Evolutionary conservation across 2,797 vertebrate genomes (phyloP).

Genomic region (Erpetoichthys calabaricus): DNA sequence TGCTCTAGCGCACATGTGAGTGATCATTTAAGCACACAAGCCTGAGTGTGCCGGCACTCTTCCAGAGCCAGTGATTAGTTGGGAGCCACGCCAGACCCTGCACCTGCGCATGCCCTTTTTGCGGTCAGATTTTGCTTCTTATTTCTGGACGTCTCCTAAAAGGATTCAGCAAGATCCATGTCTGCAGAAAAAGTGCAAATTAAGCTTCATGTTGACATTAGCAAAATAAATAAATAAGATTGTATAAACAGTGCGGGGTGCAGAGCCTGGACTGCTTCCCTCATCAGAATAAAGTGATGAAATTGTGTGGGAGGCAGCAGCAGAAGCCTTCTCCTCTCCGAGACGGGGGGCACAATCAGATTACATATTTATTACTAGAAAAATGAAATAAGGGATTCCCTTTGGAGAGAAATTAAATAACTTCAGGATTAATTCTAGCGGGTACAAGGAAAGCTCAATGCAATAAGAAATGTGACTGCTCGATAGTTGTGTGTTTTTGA

Average conservation of each 20-base stretch:
- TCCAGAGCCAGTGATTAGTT: too few relatives aligned
- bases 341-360: not conserved
- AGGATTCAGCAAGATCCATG: too few relatives aligned
- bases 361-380: constrained; percentile 4
- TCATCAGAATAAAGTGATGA: constrained; percentile 1
- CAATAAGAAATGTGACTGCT: not conserved
- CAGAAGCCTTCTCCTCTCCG: not conserved
- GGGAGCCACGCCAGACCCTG: too few relatives aligned
- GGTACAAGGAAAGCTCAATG: not conserved
- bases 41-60: too few relatives aligned
- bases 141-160: too few relatives aligned
- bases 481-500: not conserved
- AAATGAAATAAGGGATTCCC: constrained; percentile 5
- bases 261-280: too few relatives aligned
- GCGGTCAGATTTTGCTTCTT: too few relatives aligned
- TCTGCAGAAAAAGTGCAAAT: constrained; percentile 1
- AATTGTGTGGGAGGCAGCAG: not conserved
- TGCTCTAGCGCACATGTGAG: too few relatives aligned
- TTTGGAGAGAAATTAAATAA: constrained; percentile 1
- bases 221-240: not conserved
- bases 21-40: too few relatives aligned
- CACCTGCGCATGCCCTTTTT: too few relatives aligned
- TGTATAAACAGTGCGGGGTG: too few relatives aligned
- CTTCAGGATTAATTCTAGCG: not conserved
- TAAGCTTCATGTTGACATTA: constrained; percentile 1